Evolutionary conservation across 2,797 vertebrate species (phyloP), one percentile per base, ranked within the genome.

Genomic region (Malurus leucopterus): DNA sequence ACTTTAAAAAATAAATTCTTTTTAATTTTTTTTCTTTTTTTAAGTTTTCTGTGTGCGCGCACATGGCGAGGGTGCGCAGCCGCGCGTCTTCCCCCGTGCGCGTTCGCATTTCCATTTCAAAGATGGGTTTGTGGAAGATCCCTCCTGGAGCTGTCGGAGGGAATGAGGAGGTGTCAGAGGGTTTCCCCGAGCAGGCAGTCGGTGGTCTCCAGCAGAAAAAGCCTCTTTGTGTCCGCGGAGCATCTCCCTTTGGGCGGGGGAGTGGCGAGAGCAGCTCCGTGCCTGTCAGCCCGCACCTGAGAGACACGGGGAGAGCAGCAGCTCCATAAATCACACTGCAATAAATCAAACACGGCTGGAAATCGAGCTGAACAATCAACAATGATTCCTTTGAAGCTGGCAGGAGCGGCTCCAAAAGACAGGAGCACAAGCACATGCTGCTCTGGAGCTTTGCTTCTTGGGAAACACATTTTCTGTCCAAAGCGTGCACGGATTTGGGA

Each of bases 231-330:
- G 7, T 46, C n/a, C 73, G 2, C 0, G 0, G 49, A 78, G 51
- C 36, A 85, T 76, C 73, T 72, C 79, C 3, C 1, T 46, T 75
- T 89, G 34, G 78, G 8, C 0, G 0, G 38, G 62, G 69, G 77
- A 84, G 81, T 13, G 51, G 78, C 0, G 9, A 76, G 89, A 74
- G 91, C 84, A 72, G 87, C 82, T 89, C 83, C 8, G 3, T 71
- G 69, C 78, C 72, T 91, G 81, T 68, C 75, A 94, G 59, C 43
- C 2, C 62, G 77, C 88, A 90, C 92, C 89, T 95, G 88, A 95
- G 84, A 85, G 41, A 62, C 47, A 34, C 71, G 51, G 43, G 70
- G 62, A 72, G 63, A 87, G 67, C 64, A 43, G 57, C 41, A 79
- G 63, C 84, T 81, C 13, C 0, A 71, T 91, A 86, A 94, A 94